A percentile compares a stretch with the other conserved stretches of the same genome.
Conservation (phyloP, 2,113 vertebrate species). For the Rhynchopsitta pachyrhyncha region DNA sequence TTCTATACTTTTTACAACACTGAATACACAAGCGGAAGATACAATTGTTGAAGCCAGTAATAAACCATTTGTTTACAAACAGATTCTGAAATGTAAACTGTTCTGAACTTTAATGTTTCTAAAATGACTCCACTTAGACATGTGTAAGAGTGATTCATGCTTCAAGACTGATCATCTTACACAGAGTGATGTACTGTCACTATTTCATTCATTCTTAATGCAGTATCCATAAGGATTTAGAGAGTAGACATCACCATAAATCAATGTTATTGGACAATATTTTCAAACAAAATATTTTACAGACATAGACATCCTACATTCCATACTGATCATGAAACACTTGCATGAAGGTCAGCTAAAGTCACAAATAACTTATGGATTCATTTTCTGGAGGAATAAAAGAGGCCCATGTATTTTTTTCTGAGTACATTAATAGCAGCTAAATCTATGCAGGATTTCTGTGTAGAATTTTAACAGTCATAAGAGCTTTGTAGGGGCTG, state of each 20-base stretch:
- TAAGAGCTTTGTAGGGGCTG: conserved; percentile 3
- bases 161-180: conserved; percentile 34
- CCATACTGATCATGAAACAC: conserved; percentile 53
- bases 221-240: conserved; percentile 68
- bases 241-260: conserved; percentile 72
- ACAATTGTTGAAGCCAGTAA: background rate
- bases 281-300: conserved; percentile 76
- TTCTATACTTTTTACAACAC: background rate
- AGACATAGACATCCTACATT: conserved; percentile 55
- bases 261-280: conserved; percentile 75
- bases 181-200: conserved; percentile 63
- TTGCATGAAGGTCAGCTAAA: conserved; percentile 72
- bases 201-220: conserved; percentile 70
- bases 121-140: conserved; percentile 46
- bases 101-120: conserved; percentile 49
- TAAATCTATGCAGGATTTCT: conserved; percentile 20
- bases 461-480: conserved; percentile 10
- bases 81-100: conserved; percentile 40
- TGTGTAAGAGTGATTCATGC: conserved; percentile 45
- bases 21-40: background rate
- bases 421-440: background rate
- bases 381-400: conserved; percentile 50
- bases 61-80: conserved; percentile 14
- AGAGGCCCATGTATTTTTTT: conserved; percentile 5
- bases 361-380: conserved; percentile 56